Evolutionary conservation across 2,113 vertebrate species (phyloP), one percentile per base, ranked within the genome.

Genomic region (Dromaius novaehollandiae): DNA sequence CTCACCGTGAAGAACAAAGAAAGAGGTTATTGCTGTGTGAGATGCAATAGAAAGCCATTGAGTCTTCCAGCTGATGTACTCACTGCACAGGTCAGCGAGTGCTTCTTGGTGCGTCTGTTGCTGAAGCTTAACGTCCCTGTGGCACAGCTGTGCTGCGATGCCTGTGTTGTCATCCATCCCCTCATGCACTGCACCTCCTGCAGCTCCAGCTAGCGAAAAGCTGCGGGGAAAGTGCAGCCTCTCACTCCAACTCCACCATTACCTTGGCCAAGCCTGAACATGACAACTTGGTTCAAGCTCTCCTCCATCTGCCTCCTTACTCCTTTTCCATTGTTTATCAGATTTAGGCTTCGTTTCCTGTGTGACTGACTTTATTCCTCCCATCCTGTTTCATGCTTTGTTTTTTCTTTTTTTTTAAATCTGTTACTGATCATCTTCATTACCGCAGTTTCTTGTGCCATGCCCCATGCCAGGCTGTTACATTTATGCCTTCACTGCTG

Each of bases 101-200:
- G 3, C 5, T 11, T 83, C 50, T 20, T 65, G 11, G 38, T 65
- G 24, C 21, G 13, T 83, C 28, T n/a, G 11, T 25, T 56, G 34
- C 8, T 38, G 46, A 88, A 77, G 8, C 8, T 53, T 58, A 25
- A 66, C 22, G 65, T 95, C 69, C 40, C 83, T 9, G 26, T 30
- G 2, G 18, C 34, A 34, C 1, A 0, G 18, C 69, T 61, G 25
- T 83, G 18, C 7, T 5, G 17, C 61, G 53, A 42, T 1, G 21
- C 3, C 3, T 46, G 9, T 69, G 88, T 70, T 90, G 61, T 36
- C 5, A 64, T 46, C 11, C 5, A 64, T 46, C 11, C 4, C 88
- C n/a, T 38, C 3, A 2, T 26, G 44, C 88, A 77, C 51, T 9
- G 7, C 40, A 50, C 38, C 46, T 78, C 22, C 32, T 83, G 18